These are phyloP conservation scores for Amphipoea oculea DNA, from an alignment of 2,888 invertebrate genomes.

Conservation along the genomic window DNA sequence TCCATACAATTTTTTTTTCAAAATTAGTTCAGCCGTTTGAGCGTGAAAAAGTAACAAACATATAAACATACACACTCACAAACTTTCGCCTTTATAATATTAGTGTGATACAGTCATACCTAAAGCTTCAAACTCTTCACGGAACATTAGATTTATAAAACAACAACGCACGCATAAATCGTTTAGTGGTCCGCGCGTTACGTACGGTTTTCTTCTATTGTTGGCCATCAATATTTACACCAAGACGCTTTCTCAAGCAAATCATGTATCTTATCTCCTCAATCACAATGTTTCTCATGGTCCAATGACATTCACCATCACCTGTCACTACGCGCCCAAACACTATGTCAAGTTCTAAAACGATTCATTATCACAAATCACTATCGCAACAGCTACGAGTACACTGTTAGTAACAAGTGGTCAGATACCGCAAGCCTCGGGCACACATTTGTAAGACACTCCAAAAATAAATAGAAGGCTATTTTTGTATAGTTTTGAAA, in stretches of 20 bases:
- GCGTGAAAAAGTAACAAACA: too few species aligned
- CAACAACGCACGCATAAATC: too few species aligned
- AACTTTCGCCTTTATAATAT: too few species aligned
- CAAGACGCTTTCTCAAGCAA: not conserved
- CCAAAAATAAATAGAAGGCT: not conserved
- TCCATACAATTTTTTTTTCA: too few species aligned
- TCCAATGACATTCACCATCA: constrained; percentile 23
- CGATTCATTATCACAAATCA: constrained; percentile 41
- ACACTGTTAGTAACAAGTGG: constrained; percentile 30
- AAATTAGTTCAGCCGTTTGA: too few species aligned
- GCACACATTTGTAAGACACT: constrained; percentile 35
- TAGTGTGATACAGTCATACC: not conserved
- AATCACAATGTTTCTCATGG: constrained; percentile 2
- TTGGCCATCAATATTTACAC: not conserved
- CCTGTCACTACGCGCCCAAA: constrained; percentile 9
- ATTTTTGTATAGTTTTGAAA: not conserved
- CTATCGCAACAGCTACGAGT: constrained; percentile 31
- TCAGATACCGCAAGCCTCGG: constrained; percentile 26
- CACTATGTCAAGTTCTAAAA: constrained; percentile 24
- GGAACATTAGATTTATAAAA: not conserved
- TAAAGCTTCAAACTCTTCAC: not conserved
- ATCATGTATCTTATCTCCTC: not conserved
- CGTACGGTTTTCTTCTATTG: not conserved
- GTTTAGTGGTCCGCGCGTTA: too few species aligned
- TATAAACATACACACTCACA: too few species aligned